Percentiles rank a stretch among this genome's conserved stretches.
Evolutionary conservation across 2,797 vertebrate species (phyloP).

Genomic region (Loriculus beryllinus): DNA sequence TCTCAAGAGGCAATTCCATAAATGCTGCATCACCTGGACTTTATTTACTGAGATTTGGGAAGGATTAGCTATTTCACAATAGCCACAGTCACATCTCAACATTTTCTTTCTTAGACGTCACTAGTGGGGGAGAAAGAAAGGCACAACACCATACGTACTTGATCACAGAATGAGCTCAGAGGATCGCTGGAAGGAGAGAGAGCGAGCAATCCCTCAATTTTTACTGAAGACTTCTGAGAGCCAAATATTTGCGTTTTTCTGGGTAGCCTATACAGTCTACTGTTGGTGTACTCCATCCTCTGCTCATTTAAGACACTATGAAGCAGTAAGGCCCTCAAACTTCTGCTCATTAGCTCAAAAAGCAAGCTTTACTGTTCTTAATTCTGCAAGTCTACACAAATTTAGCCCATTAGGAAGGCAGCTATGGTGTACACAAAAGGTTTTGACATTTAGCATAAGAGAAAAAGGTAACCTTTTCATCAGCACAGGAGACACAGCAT

Average conservation of each 20-base stretch:
- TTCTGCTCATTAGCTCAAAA: background rate
- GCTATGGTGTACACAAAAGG: background rate
- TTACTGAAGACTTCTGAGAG: background rate
- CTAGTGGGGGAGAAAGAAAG: background rate
- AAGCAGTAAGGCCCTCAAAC: background rate
- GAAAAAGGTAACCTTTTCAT: background rate
- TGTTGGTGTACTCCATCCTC: background rate
- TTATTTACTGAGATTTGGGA: conserved; percentile 30
- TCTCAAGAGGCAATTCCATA: background rate
- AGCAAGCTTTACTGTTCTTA: background rate
- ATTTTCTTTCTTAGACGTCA: background rate
- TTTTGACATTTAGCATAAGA: background rate
- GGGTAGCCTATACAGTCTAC: background rate
- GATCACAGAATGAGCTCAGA: conserved; percentile 39
- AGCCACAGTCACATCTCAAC: conserved; percentile 4
- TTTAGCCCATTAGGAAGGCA: background rate
- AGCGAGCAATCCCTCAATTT: conserved; percentile 18
- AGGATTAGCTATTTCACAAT: conserved; percentile 34
- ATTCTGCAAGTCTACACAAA: background rate
- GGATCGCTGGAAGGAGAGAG: conserved; percentile 18
- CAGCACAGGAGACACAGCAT: background rate
- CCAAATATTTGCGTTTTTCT: background rate
- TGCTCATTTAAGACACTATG: background rate
- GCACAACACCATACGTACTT: background rate
- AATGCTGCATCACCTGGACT: conserved; percentile 36